These are phyloP conservation scores for Drosophila cardini DNA, from an alignment of 1,140 invertebrate genomes.

Conservation along the genomic window DNA sequence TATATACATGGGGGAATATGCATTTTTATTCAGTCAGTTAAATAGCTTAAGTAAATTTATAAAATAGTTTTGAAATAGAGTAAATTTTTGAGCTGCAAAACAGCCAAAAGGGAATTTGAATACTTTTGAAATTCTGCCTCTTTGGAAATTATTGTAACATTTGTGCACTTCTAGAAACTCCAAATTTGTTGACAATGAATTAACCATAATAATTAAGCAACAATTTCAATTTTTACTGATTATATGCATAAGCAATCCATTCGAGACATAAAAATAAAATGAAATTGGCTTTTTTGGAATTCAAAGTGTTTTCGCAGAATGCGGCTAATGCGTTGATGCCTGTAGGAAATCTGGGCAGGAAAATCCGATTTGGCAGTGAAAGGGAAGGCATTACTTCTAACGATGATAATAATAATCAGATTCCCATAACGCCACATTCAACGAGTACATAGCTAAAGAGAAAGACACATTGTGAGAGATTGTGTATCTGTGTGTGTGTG, in stretches of 20 bases:
- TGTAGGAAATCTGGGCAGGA: conserved; percentile 41
- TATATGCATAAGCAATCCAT: conserved; percentile 51
- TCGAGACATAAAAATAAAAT: conserved; percentile 64
- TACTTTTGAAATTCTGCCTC: too few species aligned
- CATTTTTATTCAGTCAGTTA: conserved; percentile 11
- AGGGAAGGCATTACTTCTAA: conserved; percentile 46
- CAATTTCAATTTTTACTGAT: conserved; percentile 7
- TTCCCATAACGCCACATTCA: conserved; percentile 47
- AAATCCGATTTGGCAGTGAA: conserved; percentile 42
- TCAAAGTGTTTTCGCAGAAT: conserved; percentile 53
- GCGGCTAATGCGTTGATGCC: conserved; percentile 66
- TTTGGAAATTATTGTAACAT: too few species aligned
- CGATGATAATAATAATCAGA: conserved; percentile 60
- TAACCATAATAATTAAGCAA: background rate
- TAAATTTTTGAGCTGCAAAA: too few species aligned
- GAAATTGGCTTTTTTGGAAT: conserved; percentile 73
- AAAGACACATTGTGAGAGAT: background rate
- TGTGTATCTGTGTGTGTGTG: too few species aligned
- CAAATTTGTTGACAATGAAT: background rate
- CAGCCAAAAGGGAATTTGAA: too few species aligned
- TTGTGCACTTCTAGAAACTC: too few species aligned
- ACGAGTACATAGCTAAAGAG: conserved; percentile 4
- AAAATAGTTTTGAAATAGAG: too few species aligned
- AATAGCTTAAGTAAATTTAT: too few species aligned
- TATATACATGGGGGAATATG: conserved; percentile 14